Evolutionary conservation across 2,113 vertebrate species (phyloP), one percentile per base, ranked within the genome.

Genomic region (Probosciger aterrimus): DNA sequence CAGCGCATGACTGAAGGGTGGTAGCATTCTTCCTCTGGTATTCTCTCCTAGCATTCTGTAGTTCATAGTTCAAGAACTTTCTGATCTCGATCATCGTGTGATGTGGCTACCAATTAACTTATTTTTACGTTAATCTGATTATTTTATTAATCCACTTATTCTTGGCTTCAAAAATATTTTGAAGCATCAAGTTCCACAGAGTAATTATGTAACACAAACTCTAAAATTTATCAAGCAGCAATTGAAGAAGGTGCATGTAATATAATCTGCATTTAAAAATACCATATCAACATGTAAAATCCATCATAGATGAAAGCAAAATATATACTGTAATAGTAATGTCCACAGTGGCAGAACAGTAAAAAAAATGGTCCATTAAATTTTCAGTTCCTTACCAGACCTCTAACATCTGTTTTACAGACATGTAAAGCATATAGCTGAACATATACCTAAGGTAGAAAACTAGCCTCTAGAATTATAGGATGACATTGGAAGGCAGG

Each of bases 1-100:
- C 14, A 79, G 31, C 0, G 0, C 33, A 9, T 24, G 20, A 18
- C 19, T 60, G 43, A 75, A 25, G 28, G 14, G 31, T 1, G 5
- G 50, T 50, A 82, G 7, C 25, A 28, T 55, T 85, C 43, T 84
- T 64, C 14, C 18, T 50, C 27, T 41, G 27, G 16, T 52, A 22
- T 57, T 88, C 17, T 73, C 18, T 82, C 24, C 7, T 16, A 23
- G 18, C 2, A 44, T 94, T 80, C 31, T 49, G 10, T 23, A 19
- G 8, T 55, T 85, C 25, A 16, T 46, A 55, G 41, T 57, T 80
- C 37, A 60, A 79, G 77, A 79, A 68, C 18, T 76, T 82, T 27
- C 14, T 80, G 25, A 74, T 80, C 41, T 74, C 67, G 82, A 0
- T 62, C 0, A 0, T 85, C 27, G 6, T 25, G 7, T 9, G 2